Conservation (phyloP, 2,888 invertebrate genomes). For the Allophyes oxyacanthae region DNA sequence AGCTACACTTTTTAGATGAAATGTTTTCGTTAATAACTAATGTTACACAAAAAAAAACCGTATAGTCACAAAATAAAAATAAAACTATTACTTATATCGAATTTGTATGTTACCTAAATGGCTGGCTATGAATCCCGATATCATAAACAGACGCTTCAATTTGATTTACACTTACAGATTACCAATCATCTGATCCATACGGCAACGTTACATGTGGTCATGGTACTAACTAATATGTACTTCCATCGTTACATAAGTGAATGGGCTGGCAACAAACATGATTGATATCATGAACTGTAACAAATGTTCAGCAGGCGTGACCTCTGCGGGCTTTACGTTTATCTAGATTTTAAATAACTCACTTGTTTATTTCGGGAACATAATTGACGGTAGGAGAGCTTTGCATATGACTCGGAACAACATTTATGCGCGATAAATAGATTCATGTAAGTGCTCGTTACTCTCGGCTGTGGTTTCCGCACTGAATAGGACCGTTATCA, state of each 20-base stretch:
- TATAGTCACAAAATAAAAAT: too few relatives aligned
- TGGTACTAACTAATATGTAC: conserved; percentile 16
- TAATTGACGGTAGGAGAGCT: conserved; percentile 15
- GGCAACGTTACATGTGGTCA: conserved; percentile 22
- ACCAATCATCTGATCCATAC: conserved; percentile 17
- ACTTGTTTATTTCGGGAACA: conserved; percentile 38
- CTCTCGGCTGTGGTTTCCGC: conserved; percentile 14
- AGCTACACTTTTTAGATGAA: too few relatives aligned
- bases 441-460: conserved; percentile 32
- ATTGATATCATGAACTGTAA: conserved; percentile 37
- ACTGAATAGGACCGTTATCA: conserved; percentile 32
- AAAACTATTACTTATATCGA: too few relatives aligned
- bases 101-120: conserved; percentile 15
- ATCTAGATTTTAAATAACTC: conserved; percentile 34
- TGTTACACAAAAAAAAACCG: too few relatives aligned
- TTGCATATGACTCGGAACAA: conserved; percentile 2
- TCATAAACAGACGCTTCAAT: conserved; percentile 29
- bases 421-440: conserved; percentile 9
- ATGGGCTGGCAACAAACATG: conserved; percentile 32
- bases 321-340: conserved; percentile 28
- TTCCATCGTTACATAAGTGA: conserved; percentile 11
- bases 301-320: conserved; percentile 32
- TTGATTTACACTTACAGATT: conserved; percentile 32
- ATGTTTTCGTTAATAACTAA: too few relatives aligned
- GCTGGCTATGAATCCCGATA: conserved; percentile 28